phyloP scores from a whole-genome alignment of 2,888 invertebrate species.

The Tetramorium bicarinatum region DNA sequence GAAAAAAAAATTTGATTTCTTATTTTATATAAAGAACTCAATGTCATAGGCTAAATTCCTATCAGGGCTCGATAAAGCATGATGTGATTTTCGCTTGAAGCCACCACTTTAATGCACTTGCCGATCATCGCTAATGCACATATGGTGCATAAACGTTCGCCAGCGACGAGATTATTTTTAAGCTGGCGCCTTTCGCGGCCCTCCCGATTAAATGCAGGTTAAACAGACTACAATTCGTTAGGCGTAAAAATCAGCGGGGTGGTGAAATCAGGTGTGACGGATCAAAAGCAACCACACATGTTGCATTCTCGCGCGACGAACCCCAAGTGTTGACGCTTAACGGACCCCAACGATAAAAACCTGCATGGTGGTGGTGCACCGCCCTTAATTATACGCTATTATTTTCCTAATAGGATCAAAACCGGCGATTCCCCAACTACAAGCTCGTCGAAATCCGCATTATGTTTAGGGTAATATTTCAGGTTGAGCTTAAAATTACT shows the following conservation, averaged over 20 bases:
- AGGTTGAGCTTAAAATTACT: constrained; percentile 8
- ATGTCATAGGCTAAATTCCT: not conserved
- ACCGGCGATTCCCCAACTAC: constrained; percentile 37
- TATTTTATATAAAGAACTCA: not conserved
- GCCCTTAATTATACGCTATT: constrained; percentile 81
- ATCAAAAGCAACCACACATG: constrained; percentile 82
- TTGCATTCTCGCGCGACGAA: constrained; percentile 82
- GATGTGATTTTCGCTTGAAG: constrained; percentile 15
- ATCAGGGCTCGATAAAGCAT: not conserved
- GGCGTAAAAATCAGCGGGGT: constrained; percentile 69
- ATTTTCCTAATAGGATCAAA: constrained; percentile 82
- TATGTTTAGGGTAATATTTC: not conserved
- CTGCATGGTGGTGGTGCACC: constrained; percentile 70
- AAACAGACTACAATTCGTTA: constrained; percentile 64
- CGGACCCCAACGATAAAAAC: constrained; percentile 75
- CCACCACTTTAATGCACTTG: not conserved
- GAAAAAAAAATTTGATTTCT: not conserved
- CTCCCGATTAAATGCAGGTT: constrained; percentile 57
- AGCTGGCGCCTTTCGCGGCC: constrained; percentile 37
- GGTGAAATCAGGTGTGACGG: constrained; percentile 83
- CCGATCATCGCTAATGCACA: constrained; percentile 36
- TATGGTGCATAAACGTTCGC: constrained; percentile 36
- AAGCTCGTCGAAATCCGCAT: constrained; percentile 32
- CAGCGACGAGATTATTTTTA: constrained; percentile 49
- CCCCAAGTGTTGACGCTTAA: constrained; percentile 55